phyloP scores from a whole-genome alignment of 2,888 invertebrate genomes.

The Epirrita christyi region DNA sequence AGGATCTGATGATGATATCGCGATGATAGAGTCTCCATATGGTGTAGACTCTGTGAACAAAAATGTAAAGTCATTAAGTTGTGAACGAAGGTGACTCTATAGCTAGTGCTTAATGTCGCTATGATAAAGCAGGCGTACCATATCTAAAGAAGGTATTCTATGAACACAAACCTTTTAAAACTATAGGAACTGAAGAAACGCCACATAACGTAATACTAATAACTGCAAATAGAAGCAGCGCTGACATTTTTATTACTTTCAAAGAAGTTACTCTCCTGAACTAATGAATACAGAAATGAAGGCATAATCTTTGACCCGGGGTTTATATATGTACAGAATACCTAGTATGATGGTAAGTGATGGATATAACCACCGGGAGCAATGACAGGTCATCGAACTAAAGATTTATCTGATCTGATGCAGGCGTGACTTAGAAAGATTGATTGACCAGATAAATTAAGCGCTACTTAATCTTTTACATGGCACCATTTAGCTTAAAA shows the following conservation, averaged over 20 bases:
- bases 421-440: conserved; percentile 34
- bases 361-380: conserved; percentile 28
- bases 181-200: conserved; percentile 50
- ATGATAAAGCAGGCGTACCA: no score
- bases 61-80: background rate
- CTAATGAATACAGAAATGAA: conserved; percentile 39
- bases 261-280: conserved; percentile 29
- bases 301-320: conserved; percentile 37
- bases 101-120: no score
- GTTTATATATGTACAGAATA: conserved; percentile 30
- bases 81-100: no score
- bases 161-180: conserved; percentile 56
- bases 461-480: background rate
- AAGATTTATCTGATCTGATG: conserved; percentile 31
- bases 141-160: no score
- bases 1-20: conserved; percentile 64
- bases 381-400: conserved; percentile 36
- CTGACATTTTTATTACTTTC: conserved; percentile 39
- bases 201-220: conserved; percentile 31
- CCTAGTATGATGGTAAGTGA: conserved; percentile 23
- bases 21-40: conserved; percentile 58
- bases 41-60: conserved; percentile 57
- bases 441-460: conserved; percentile 30
- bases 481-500: no score
- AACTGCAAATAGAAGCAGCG: conserved; percentile 22